Conservation (phyloP, 1,140 invertebrate species). For the Spodoptera litura region DNA sequence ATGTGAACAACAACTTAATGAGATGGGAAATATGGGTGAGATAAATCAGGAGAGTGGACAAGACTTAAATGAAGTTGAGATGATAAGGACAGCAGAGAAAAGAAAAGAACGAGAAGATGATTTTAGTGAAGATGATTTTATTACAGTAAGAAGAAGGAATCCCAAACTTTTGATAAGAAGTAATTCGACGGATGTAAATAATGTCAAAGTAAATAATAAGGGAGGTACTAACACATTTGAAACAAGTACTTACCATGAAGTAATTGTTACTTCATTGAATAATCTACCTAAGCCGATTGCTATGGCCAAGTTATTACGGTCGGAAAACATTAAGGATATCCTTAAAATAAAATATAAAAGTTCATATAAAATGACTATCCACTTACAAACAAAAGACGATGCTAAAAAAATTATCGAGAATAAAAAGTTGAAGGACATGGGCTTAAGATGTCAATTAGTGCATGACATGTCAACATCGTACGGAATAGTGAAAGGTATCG, state of each 20-base stretch:
- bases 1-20: conserved; percentile 12
- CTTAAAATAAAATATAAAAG: too few relatives aligned
- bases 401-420: conserved; percentile 39
- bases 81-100: conserved; percentile 19
- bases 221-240: not conserved
- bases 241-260: conserved; percentile 21
- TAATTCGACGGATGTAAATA: conserved; percentile 1
- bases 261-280: conserved; percentile 47
- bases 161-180: conserved; percentile 20
- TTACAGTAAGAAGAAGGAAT: conserved; percentile 36
- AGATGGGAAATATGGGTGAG: conserved; percentile 17
- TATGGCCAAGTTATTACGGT: conserved; percentile 54
- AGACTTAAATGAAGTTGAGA: not conserved
- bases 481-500: conserved; percentile 9
- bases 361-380: not conserved
- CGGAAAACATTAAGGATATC: too few relatives aligned
- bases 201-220: not conserved
- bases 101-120: conserved; percentile 34
- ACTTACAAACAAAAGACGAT: not conserved
- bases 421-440: conserved; percentile 50
- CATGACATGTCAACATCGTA: conserved; percentile 11
- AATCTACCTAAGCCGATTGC: conserved; percentile 59
- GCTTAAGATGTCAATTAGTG: conserved; percentile 44
- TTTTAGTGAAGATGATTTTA: conserved; percentile 38
- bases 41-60: not conserved